phyloP scores from a whole-genome alignment of 1,140 invertebrate species.

The Heliconius himera region DNA sequence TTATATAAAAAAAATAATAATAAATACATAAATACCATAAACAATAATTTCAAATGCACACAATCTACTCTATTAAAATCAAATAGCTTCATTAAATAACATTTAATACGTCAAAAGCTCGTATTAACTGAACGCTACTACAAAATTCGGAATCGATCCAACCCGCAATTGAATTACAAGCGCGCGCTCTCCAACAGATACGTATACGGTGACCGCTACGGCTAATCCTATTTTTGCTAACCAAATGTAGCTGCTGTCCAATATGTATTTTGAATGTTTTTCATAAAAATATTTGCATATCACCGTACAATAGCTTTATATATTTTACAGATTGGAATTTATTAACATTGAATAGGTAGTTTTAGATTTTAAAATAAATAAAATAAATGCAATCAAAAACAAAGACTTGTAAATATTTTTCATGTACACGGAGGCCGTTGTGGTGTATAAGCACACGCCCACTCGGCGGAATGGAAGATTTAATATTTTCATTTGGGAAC shows the following conservation, averaged over 20 bases:
- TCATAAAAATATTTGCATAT: slow-evolving; percentile 13
- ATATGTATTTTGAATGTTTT: slow-evolving; percentile 27
- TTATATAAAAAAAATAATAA: too few species aligned
- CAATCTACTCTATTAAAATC: not conserved
- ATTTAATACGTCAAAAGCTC: slow-evolving; percentile 4
- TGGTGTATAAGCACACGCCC: too few species aligned
- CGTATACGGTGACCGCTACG: slow-evolving; percentile 40
- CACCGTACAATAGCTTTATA: not conserved
- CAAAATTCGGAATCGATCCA: slow-evolving; percentile 46
- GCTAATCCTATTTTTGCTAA: slow-evolving; percentile 63
- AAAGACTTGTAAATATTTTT: too few species aligned
- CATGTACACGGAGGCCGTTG: too few species aligned
- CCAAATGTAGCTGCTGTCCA: slow-evolving; percentile 40
- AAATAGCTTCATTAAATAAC: slow-evolving; percentile 1
- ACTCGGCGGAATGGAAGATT: too few species aligned
- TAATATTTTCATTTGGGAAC: too few species aligned
- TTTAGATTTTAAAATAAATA: not conserved
- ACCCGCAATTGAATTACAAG: slow-evolving; percentile 61
- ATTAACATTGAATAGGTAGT: not conserved
- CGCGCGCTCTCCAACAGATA: slow-evolving; percentile 47
- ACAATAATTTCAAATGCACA: not conserved
- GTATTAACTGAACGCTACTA: slow-evolving; percentile 27
- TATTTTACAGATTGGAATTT: not conserved
- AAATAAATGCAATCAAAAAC: too few species aligned
- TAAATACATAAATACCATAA: too few species aligned